phyloP scores from a whole-genome alignment of 2,797 vertebrate species.

The Melanotaenia pygmaea region DNA sequence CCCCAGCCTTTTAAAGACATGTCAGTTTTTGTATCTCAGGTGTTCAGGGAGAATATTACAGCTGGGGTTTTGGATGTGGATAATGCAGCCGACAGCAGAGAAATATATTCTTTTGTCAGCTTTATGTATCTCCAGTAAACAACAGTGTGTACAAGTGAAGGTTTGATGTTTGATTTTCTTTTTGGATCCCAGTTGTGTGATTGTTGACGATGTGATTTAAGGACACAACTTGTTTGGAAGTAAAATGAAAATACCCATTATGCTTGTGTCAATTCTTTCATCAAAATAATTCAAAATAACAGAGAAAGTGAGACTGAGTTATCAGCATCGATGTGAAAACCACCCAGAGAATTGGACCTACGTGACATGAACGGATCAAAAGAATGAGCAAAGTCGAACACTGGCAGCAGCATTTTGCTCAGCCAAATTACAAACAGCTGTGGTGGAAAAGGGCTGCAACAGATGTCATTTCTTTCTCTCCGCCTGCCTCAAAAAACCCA shows the following conservation, averaged over 20 bases:
- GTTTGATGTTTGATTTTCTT: not conserved
- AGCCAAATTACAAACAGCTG: not conserved
- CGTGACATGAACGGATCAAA: not conserved
- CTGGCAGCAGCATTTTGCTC: not conserved
- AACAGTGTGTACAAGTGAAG: no score
- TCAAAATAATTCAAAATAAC: not conserved
- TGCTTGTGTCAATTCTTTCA: not conserved
- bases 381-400: not conserved
- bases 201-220: not conserved
- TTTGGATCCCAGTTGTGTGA: not conserved
- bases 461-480: not conserved
- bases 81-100: not conserved
- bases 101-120: slow-evolving; percentile 1
- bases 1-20: slow-evolving; percentile 2
- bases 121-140: not conserved
- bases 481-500: not conserved
- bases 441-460: not conserved
- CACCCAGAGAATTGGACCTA: not conserved
- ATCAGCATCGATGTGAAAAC: not conserved
- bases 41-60: not conserved
- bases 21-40: slow-evolving; percentile 2
- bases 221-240: not conserved
- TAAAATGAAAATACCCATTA: not conserved
- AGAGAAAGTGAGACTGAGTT: not conserved
- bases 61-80: not conserved